Conservation (phyloP, 2,113 vertebrate species). For the Atractosteus spatula region DNA sequence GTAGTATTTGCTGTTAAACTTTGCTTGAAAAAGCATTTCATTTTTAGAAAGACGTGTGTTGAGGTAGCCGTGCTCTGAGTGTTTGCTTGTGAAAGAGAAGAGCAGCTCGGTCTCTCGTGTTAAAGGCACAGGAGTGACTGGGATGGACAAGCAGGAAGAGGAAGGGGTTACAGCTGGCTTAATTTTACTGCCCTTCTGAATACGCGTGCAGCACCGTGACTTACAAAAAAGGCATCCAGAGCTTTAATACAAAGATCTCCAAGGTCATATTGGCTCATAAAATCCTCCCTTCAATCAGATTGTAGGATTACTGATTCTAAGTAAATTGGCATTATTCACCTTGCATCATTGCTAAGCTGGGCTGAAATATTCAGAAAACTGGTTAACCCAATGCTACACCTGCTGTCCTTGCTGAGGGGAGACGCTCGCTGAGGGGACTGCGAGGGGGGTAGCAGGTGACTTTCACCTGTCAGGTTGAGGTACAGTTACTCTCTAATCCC, state of each 20-base stretch:
- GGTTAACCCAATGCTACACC: conserved; percentile 42
- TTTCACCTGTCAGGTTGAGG: conserved; percentile 33
- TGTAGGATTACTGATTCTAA: conserved; percentile 84
- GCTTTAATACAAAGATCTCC: conserved; percentile 70
- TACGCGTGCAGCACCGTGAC: conserved; percentile 68
- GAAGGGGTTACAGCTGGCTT: conserved; percentile 67
- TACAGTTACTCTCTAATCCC: too few relatives aligned
- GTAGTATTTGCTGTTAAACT: too few relatives aligned
- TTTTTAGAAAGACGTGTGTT: too few relatives aligned
- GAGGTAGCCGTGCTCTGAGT: too few relatives aligned
- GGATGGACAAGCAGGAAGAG: conserved; percentile 9
- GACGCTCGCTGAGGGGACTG: background rate
- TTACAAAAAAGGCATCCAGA: conserved; percentile 62
- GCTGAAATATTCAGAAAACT: conserved; percentile 60
- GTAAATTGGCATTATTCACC: conserved; percentile 76
- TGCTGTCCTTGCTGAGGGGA: conserved; percentile 23
- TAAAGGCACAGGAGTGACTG: background rate
- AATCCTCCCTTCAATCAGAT: conserved; percentile 82
- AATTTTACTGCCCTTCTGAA: conserved; percentile 68
- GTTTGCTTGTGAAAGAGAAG: too few relatives aligned
- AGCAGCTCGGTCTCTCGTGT: background rate
- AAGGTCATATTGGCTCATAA: conserved; percentile 82
- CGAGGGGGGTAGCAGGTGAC: conserved; percentile 24
- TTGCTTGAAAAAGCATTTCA: too few relatives aligned
- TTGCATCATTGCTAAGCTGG: conserved; percentile 80